A percentile compares a stretch with the other conserved stretches of the same genome.
Conservation (phyloP, 2,888 invertebrate genomes). For the Xylota sylvarum region DNA sequence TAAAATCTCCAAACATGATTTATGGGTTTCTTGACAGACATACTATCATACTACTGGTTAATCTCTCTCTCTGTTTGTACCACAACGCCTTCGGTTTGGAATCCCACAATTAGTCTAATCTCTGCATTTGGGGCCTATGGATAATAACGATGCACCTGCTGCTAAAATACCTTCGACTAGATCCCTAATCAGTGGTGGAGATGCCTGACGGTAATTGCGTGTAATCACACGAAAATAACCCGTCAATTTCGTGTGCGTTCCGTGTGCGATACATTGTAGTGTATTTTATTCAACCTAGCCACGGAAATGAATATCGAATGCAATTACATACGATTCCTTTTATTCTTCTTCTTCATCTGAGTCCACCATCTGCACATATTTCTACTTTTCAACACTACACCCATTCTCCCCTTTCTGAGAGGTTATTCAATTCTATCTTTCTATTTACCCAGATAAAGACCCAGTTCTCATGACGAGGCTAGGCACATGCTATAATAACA, state of each 20-base stretch:
- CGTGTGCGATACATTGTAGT: constrained; percentile 37
- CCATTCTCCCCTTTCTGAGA: not conserved
- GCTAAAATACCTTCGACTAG: constrained; percentile 34
- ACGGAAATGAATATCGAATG: constrained; percentile 66
- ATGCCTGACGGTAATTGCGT: constrained; percentile 44
- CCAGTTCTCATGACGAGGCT: constrained; percentile 54
- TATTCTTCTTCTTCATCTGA: constrained; percentile 26
- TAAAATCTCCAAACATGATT: too few species aligned
- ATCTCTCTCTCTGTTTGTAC: constrained; percentile 14
- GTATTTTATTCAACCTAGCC: constrained; percentile 19
- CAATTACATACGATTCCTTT: constrained; percentile 54
- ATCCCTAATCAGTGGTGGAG: constrained; percentile 38
- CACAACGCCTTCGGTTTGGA: constrained; percentile 20
- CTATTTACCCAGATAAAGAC: constrained; percentile 34
- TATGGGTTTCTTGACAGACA: constrained; percentile 15
- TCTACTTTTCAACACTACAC: constrained; percentile 8
- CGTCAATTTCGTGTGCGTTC: constrained; percentile 55
- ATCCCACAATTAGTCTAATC: constrained; percentile 58
- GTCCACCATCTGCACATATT: constrained; percentile 12
- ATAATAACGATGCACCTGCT: constrained; percentile 53
- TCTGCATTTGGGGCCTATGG: constrained; percentile 29
- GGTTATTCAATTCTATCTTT: constrained; percentile 17
- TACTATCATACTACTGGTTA: constrained; percentile 8
- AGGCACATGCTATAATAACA: constrained; percentile 33
- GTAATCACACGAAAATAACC: constrained; percentile 57